A percentile compares a stretch with the other conserved stretches of the same genome.
Conservation (phyloP, 2,797 vertebrate genomes). For the Tamandua tetradactyla region DNA sequence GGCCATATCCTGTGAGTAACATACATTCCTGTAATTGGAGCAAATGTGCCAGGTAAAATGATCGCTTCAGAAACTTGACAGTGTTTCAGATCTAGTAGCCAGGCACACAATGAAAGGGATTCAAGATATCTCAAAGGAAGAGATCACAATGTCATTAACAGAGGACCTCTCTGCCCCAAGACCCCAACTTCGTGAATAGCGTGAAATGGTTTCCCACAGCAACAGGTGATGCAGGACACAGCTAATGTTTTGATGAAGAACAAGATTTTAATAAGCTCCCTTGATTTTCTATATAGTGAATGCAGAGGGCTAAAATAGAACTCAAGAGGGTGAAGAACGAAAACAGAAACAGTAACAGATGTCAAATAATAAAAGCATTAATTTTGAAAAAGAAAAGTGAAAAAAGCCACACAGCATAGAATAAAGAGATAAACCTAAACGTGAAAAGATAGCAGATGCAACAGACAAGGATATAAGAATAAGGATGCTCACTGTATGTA, state of each 20-base stretch:
- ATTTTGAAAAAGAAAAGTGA: neutral
- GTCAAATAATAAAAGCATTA: neutral
- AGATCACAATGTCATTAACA: neutral
- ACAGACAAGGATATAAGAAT: neutral
- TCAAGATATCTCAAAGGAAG: conserved; percentile 7
- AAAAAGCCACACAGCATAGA: neutral
- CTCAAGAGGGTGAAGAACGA: neutral
- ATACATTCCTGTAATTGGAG: neutral
- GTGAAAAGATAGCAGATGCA: neutral
- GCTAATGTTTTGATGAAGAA: neutral
- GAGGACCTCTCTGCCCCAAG: neutral
- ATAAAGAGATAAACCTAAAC: neutral
- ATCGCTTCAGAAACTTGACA: neutral
- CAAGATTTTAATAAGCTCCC: neutral
- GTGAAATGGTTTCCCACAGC: neutral
- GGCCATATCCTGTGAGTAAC: neutral
- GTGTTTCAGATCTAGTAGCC: neutral
- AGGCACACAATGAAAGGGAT: neutral
- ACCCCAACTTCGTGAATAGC: fast-evolving
- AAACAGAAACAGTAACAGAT: neutral
- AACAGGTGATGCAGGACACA: neutral
- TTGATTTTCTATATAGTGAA: neutral
- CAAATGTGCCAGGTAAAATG: neutral
- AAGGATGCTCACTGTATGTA: fast-evolving
- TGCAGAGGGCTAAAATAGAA: neutral